A percentile compares a stretch with the other conserved stretches of the same genome.
Evolutionary conservation across 2,113 vertebrate species (phyloP).

Genomic region (Dryoscopus gambensis): DNA sequence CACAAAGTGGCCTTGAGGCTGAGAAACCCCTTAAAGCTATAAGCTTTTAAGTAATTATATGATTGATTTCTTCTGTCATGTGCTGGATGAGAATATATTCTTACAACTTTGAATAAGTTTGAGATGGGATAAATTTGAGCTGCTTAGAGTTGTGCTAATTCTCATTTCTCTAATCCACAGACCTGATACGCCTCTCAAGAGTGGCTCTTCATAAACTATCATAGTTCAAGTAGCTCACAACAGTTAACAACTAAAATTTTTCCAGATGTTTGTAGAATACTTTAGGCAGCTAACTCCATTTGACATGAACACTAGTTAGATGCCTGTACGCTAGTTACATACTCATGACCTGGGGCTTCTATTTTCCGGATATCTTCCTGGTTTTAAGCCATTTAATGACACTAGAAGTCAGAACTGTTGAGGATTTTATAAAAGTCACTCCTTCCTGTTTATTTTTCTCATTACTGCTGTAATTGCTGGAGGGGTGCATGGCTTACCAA

Average conservation of each 20-base stretch:
- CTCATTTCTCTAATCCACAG: neutral
- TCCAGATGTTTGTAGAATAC: neutral
- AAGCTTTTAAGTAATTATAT: neutral
- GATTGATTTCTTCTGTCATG: neutral
- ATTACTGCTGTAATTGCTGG: neutral
- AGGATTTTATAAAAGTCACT: neutral
- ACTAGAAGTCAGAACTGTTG: neutral
- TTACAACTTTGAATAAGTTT: slow-evolving; percentile 8
- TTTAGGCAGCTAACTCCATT: neutral
- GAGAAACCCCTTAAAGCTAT: slow-evolving; percentile 6
- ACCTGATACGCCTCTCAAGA: neutral
- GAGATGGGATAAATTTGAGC: neutral
- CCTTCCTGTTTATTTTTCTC: neutral
- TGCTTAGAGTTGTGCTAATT: neutral
- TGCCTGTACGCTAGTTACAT: neutral
- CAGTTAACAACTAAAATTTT: neutral
- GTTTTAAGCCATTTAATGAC: neutral
- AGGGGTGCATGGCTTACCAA: neutral
- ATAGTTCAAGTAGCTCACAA: neutral
- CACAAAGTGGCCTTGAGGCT: neutral
- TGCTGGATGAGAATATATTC: neutral
- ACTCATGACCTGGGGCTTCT: neutral
- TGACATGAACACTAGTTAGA: neutral
- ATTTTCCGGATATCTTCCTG: neutral
- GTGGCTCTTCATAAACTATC: neutral